A percentile compares a stretch with the other conserved stretches of the same genome.
phyloP scores from a whole-genome alignment of 2,888 invertebrate genomes.

The Pocota personata region DNA sequence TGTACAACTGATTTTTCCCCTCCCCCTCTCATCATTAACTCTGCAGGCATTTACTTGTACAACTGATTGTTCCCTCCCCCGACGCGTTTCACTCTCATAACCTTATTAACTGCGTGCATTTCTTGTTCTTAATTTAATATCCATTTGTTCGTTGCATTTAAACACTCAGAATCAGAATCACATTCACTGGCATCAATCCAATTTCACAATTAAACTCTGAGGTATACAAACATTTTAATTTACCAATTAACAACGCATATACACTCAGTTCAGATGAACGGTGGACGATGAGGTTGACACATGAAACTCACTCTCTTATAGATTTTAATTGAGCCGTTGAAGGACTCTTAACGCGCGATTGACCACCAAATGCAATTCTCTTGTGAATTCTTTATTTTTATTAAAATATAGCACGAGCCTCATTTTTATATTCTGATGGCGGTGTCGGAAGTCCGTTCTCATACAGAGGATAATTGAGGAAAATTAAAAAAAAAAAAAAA shows the following conservation, averaged over 20 bases:
- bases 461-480: slow-evolving; percentile 14
- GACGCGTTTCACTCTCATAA: not conserved
- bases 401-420: not conserved
- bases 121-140: slow-evolving; percentile 48
- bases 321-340: slow-evolving; percentile 55
- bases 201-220: slow-evolving; percentile 58
- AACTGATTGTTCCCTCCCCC: not conserved
- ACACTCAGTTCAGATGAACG: not conserved
- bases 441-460: not conserved
- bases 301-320: not conserved
- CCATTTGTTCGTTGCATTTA: slow-evolving; percentile 17
- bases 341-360: slow-evolving; percentile 9
- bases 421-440: not conserved
- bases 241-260: slow-evolving; percentile 48
- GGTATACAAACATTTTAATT: slow-evolving; percentile 64
- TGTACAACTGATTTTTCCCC: not conserved
- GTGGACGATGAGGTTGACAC: not conserved
- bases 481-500: slow-evolving; percentile 7
- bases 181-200: slow-evolving; percentile 47
- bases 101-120: not conserved
- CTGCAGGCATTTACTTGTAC: slow-evolving; percentile 7
- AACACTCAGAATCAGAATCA: slow-evolving; percentile 26
- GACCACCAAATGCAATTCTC: not conserved
- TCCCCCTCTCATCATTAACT: slow-evolving; percentile 61
- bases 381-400: not conserved